These are phyloP conservation scores for Lithophane semibrunnea DNA, from an alignment of 2,888 invertebrate species.

Conservation along the genomic window DNA sequence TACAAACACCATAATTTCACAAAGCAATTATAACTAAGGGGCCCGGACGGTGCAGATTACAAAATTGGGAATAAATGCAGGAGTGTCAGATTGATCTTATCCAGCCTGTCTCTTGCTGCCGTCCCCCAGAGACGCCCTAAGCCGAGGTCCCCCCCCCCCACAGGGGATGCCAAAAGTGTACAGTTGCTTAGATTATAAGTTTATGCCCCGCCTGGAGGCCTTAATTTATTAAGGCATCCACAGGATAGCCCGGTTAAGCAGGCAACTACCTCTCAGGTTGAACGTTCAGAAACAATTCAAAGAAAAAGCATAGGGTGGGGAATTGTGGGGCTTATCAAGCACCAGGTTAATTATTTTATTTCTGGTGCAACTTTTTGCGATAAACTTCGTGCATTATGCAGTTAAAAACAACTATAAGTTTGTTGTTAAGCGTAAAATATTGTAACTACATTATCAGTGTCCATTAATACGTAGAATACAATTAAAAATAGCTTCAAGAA, in stretches of 20 bases:
- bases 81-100: background rate
- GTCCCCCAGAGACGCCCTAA: background rate
- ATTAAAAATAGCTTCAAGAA: conserved; percentile 37
- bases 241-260: background rate
- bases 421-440: conserved; percentile 26
- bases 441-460: conserved; percentile 30
- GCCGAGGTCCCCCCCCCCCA: background rate
- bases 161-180: too few species aligned
- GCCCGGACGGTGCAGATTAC: too few species aligned
- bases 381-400: background rate
- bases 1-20: background rate
- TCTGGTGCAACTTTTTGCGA: background rate
- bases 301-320: background rate
- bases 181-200: too few species aligned
- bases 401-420: conserved; percentile 10
- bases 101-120: background rate
- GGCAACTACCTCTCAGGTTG: background rate
- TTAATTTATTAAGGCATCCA: background rate
- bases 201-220: too few species aligned
- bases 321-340: background rate
- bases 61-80: background rate
- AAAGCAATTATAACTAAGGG: background rate
- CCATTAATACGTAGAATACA: conserved; percentile 28
- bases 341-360: background rate
- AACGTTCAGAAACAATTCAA: background rate